Percentiles rank a stretch among this genome's conserved stretches.
phyloP scores from a whole-genome alignment of 2,888 invertebrate genomes.

The Epirrhoe alternata region DNA sequence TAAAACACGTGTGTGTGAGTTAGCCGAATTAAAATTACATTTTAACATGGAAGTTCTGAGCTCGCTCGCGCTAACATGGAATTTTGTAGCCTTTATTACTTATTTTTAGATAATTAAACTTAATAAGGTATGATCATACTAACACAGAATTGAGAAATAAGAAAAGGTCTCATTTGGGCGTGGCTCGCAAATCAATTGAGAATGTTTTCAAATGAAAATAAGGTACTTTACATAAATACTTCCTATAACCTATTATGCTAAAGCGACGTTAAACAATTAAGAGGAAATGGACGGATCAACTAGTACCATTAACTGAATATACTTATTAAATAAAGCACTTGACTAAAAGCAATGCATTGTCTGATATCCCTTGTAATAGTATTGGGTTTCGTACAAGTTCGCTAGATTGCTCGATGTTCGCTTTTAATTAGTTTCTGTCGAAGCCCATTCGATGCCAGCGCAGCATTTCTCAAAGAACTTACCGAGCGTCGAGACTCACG shows the following conservation, averaged over 20 bases:
- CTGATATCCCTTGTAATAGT: constrained; percentile 49
- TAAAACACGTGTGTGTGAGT: constrained; percentile 10
- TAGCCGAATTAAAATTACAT: constrained; percentile 17
- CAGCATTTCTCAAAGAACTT: constrained; percentile 69
- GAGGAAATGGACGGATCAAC: neutral
- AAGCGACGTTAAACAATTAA: no score
- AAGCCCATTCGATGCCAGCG: constrained; percentile 61
- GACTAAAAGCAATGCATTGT: constrained; percentile 41
- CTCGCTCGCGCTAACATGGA: constrained; percentile 14
- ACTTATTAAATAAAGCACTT: constrained; percentile 16
- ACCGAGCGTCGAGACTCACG: constrained; percentile 40
- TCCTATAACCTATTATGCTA: no score
- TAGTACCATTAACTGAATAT: constrained; percentile 8
- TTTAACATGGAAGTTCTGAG: constrained; percentile 12
- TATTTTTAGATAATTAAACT: neutral
- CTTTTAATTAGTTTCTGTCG: constrained; percentile 75
- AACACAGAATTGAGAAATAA: neutral
- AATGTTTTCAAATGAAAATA: no score
- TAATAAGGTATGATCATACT: neutral
- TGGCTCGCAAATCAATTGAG: no score
- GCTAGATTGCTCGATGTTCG: constrained; percentile 68
- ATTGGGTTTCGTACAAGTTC: constrained; percentile 50
- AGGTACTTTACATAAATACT: no score
- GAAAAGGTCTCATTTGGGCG: neutral
- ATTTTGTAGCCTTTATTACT: constrained; percentile 13